Evolutionary conservation across 2,888 invertebrate genomes (phyloP).

Genomic region (Ommatoiulus sabulosus): DNA sequence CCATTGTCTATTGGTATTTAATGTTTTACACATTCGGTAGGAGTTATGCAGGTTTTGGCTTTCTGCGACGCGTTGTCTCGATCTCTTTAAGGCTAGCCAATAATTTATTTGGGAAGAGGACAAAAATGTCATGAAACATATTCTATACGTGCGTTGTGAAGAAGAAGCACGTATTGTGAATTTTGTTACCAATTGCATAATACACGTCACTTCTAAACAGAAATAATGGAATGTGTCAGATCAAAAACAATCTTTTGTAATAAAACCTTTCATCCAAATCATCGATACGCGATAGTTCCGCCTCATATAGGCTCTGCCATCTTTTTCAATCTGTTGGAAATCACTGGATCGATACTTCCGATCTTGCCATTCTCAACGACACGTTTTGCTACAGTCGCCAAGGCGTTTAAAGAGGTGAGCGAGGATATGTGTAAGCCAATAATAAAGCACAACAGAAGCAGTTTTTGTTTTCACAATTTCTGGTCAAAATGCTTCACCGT

Average conservation of each 20-base stretch:
- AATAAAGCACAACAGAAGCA: constrained; percentile 3
- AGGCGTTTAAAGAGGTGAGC: not conserved
- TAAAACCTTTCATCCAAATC: constrained; percentile 11
- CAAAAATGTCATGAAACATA: no score
- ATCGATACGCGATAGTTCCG: not conserved
- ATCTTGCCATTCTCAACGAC: not conserved
- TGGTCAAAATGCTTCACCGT: not conserved
- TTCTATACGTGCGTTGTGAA: no score
- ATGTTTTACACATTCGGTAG: no score
- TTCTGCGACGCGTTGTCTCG: no score
- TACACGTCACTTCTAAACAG: not conserved
- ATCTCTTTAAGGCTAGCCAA: no score
- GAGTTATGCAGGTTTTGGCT: no score
- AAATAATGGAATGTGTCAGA: constrained; percentile 12
- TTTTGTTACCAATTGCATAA: not conserved
- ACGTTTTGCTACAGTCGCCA: not conserved
- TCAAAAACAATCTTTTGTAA: not conserved
- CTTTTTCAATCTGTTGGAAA: constrained; percentile 11
- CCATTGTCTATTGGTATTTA: no score
- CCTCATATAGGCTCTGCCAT: not conserved
- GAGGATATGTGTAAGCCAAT: not conserved
- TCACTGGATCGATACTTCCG: not conserved
- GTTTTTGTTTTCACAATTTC: not conserved
- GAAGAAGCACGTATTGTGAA: no score
- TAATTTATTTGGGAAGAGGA: no score